These are phyloP conservation scores for Epinephelus awoara DNA, from an alignment of 2,797 vertebrate genomes.

Conservation along the genomic window DNA sequence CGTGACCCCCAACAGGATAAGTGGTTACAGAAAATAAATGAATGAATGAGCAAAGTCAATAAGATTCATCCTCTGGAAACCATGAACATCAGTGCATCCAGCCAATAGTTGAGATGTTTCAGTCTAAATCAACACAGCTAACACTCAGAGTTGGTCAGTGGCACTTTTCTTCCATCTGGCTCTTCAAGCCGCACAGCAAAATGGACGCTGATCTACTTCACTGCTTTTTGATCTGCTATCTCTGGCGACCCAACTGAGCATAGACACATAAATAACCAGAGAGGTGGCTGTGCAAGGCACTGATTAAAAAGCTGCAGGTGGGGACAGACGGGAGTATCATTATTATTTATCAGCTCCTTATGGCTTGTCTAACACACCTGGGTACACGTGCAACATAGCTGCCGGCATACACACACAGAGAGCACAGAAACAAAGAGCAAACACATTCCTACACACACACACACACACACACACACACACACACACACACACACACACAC, in stretches of 20 bases:
- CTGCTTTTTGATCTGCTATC: slow-evolving; percentile 5
- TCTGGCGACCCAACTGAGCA: slow-evolving; percentile 5
- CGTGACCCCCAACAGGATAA: too few species aligned
- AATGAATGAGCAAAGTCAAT: too few species aligned
- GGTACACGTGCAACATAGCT: slow-evolving; percentile 12
- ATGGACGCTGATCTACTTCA: not conserved
- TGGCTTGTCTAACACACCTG: slow-evolving; percentile 52
- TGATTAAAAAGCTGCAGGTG: slow-evolving; percentile 62
- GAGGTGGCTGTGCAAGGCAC: slow-evolving; percentile 15
- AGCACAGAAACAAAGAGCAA: not conserved
- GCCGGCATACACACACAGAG: slow-evolving; percentile 9
- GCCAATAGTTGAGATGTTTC: too few species aligned
- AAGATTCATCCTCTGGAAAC: too few species aligned
- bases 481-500: not conserved
- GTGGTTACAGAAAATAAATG: too few species aligned
- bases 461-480: not conserved
- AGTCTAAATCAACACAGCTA: not conserved
- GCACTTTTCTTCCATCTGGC: not conserved
- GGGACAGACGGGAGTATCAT: slow-evolving; percentile 31
- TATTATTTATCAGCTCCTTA: slow-evolving; percentile 64
- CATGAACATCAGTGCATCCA: too few species aligned
- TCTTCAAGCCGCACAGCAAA: not conserved
- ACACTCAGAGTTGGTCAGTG: not conserved
- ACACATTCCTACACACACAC: not conserved
- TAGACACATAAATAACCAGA: slow-evolving; percentile 19